Evolutionary conservation across 2,888 invertebrate genomes (phyloP).

Genomic region (Horisme vitalbata): DNA sequence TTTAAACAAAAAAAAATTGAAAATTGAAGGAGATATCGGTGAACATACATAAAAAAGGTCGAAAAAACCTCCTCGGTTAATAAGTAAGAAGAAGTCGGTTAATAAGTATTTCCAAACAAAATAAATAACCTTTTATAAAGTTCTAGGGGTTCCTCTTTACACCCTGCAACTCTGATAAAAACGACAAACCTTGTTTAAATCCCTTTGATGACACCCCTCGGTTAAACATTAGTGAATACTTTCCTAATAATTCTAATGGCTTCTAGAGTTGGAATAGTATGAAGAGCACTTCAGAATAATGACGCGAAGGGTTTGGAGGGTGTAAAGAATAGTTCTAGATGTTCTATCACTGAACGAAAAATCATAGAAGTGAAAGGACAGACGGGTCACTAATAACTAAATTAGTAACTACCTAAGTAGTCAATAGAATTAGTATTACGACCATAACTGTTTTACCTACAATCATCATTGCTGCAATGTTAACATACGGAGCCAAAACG

Average conservation of each 20-base stretch:
- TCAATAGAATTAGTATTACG: too few species aligned
- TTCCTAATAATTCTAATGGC: constrained; percentile 73
- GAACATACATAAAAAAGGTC: too few species aligned
- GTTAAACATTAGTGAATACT: constrained; percentile 69
- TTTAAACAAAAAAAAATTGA: too few species aligned
- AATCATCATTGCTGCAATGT: too few species aligned
- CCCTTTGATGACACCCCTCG: constrained; percentile 60
- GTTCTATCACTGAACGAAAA: constrained; percentile 1
- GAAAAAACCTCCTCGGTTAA: too few species aligned
- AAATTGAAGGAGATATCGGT: too few species aligned
- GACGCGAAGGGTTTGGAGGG: constrained; percentile 45
- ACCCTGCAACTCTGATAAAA: constrained; percentile 4
- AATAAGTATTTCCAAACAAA: too few species aligned
- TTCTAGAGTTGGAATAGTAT: constrained; percentile 42
- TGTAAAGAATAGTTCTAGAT: constrained; percentile 22
- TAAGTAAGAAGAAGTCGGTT: too few species aligned
- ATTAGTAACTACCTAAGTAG: too few species aligned
- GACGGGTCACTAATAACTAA: too few species aligned
- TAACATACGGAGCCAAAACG: too few species aligned
- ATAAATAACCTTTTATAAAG: neutral
- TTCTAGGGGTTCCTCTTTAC: constrained; percentile 4
- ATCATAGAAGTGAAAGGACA: neutral
- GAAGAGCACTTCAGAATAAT: constrained; percentile 72
- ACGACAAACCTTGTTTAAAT: constrained; percentile 43
- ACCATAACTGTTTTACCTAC: too few species aligned